phyloP scores from a whole-genome alignment of 35 echinoderm and acorn worm genomes.

The Hemicentrotus pulcherrimus region DNA sequence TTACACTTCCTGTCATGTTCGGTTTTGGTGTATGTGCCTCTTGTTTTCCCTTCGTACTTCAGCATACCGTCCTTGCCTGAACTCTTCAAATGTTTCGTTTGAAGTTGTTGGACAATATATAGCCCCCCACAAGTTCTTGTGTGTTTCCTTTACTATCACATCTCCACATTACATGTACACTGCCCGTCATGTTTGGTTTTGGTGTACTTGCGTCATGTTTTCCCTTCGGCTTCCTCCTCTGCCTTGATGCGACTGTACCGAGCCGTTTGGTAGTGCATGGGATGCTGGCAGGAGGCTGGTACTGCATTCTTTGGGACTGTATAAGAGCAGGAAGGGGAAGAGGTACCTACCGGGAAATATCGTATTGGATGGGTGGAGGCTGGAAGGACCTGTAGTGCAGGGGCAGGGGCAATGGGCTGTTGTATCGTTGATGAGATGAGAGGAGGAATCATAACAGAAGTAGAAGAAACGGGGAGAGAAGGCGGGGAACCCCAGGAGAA shows the following conservation, averaged over 20 bases:
- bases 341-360: too few species aligned
- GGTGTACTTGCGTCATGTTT: neutral
- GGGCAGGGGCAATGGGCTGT: neutral
- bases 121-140: neutral
- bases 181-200: neutral
- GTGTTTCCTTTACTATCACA: neutral
- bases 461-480: neutral
- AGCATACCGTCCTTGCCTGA: too few species aligned
- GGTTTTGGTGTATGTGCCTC: too few species aligned
- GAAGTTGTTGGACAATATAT: too few species aligned
- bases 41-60: too few species aligned
- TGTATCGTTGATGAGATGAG: neutral
- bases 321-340: neutral
- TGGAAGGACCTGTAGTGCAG: neutral
- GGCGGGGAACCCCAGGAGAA: neutral
- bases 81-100: too few species aligned
- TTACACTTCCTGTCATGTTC: too few species aligned
- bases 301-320: neutral
- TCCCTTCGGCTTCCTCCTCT: conserved; percentile 45
- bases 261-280: conserved; percentile 48
- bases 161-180: neutral
- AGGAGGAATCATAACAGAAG: neutral
- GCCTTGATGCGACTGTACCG: conserved; percentile 53
- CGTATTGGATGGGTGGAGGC: neutral
- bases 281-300: conserved; percentile 12